Evolutionary conservation across 2,113 vertebrate species (phyloP).

Genomic region (Corythaixoides concolor): DNA sequence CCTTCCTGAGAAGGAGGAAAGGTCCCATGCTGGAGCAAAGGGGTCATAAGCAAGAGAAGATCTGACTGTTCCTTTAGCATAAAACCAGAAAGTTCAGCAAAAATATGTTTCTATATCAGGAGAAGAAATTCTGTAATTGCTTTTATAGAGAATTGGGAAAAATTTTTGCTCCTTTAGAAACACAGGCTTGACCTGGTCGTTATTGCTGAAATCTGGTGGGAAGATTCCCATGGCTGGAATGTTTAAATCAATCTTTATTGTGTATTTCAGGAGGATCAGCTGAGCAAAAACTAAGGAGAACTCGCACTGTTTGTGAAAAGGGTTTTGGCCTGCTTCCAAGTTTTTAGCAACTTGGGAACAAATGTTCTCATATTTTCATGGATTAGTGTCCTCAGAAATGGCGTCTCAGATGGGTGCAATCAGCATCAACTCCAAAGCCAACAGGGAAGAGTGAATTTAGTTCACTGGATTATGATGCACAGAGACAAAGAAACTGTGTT

Average conservation of each 20-base stretch:
- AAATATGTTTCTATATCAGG: background rate
- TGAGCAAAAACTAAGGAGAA: background rate
- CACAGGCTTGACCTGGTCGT: background rate
- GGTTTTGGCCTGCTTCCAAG: background rate
- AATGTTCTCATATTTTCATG: background rate
- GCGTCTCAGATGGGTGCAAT: background rate
- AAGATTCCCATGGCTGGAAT: background rate
- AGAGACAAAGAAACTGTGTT: background rate
- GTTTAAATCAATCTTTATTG: background rate
- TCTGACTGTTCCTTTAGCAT: background rate
- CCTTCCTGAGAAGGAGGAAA: background rate
- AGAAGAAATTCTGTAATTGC: background rate
- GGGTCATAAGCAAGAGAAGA: background rate
- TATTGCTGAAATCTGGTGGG: background rate
- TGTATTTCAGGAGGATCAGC: background rate
- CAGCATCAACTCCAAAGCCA: background rate
- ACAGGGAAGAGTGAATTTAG: background rate
- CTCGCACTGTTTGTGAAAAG: background rate
- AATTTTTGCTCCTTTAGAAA: background rate
- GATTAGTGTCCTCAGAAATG: background rate
- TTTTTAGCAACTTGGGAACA: background rate
- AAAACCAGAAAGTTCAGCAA: background rate
- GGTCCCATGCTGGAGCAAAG: background rate
- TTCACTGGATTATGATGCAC: background rate
- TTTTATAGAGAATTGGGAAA: fast-evolving